phyloP scores from a whole-genome alignment of 2,113 vertebrate species.

The Oryzias melastigma region DNA sequence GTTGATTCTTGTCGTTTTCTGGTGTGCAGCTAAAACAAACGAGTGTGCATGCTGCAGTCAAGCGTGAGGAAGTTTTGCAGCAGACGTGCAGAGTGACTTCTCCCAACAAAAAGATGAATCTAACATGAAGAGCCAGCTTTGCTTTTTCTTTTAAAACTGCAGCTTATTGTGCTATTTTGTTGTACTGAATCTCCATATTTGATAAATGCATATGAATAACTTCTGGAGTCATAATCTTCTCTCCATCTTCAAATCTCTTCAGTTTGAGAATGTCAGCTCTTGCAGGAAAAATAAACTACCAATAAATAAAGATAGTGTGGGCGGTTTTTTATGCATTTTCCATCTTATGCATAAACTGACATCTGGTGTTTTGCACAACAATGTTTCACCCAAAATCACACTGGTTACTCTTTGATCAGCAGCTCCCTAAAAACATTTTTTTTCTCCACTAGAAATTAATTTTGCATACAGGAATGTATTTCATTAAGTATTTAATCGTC shows the following conservation, averaged over 20 bases:
- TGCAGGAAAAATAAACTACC: slow-evolving; percentile 8
- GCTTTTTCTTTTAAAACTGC: slow-evolving; percentile 10
- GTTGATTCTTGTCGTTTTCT: neutral
- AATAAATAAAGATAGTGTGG: neutral
- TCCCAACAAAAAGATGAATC: slow-evolving; percentile 28
- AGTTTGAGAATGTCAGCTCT: neutral
- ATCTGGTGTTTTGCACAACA: neutral
- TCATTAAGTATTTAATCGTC: slow-evolving; percentile 1
- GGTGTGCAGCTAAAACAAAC: slow-evolving; percentile 21
- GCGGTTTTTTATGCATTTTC: neutral
- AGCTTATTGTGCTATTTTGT: neutral
- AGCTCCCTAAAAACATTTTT: neutral
- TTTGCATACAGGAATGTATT: slow-evolving; percentile 5
- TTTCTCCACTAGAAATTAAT: neutral
- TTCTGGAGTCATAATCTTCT: neutral
- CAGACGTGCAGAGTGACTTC: slow-evolving; percentile 2
- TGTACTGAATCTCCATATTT: too few species aligned
- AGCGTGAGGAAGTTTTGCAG: slow-evolving; percentile 8
- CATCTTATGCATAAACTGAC: neutral
- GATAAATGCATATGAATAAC: neutral
- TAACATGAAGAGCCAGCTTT: slow-evolving; percentile 20
- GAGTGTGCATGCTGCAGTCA: neutral
- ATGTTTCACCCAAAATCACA: neutral
- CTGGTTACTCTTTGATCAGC: neutral
- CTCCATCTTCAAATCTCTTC: neutral